phyloP scores from a whole-genome alignment of 2,888 invertebrate genomes.

The Sphecodes monilicornis region DNA sequence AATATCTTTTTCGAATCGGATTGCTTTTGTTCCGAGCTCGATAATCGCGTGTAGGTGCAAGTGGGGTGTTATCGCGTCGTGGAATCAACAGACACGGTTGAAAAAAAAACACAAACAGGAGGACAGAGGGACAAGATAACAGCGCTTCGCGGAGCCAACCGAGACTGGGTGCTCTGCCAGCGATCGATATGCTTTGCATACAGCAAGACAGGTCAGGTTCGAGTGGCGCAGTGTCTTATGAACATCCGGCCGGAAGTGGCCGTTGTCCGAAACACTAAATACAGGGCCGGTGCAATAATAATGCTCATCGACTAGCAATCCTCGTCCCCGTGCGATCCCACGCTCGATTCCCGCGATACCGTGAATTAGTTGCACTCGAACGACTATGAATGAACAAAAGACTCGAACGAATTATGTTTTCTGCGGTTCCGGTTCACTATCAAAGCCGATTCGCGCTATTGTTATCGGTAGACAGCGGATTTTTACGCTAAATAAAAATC shows the following conservation, averaged over 20 bases:
- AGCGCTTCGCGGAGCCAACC: conserved; percentile 30
- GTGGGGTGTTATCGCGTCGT: not conserved
- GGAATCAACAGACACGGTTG: conserved; percentile 2
- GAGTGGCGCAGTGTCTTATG: conserved; percentile 59
- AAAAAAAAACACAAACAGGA: conserved; percentile 3
- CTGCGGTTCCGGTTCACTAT: not conserved
- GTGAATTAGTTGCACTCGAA: not conserved
- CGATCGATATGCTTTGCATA: conserved; percentile 60
- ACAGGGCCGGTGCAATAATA: not conserved
- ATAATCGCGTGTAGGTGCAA: not conserved
- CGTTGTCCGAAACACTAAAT: conserved; percentile 45
- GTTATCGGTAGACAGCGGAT: not conserved
- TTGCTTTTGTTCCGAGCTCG: not conserved
- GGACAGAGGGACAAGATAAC: conserved; percentile 30
- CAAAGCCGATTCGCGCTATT: not conserved
- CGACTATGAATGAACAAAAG: not conserved
- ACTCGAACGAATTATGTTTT: not conserved
- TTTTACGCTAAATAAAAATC: not conserved
- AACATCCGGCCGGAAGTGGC: conserved; percentile 68
- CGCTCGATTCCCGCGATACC: not conserved
- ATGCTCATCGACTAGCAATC: not conserved
- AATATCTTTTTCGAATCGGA: not conserved
- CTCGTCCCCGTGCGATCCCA: not conserved
- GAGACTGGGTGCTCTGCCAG: conserved; percentile 4
- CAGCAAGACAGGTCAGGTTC: conserved; percentile 39